Evolutionary conservation across 2,888 invertebrate genomes (phyloP).

Genomic region (Sminthurinus aureus): DNA sequence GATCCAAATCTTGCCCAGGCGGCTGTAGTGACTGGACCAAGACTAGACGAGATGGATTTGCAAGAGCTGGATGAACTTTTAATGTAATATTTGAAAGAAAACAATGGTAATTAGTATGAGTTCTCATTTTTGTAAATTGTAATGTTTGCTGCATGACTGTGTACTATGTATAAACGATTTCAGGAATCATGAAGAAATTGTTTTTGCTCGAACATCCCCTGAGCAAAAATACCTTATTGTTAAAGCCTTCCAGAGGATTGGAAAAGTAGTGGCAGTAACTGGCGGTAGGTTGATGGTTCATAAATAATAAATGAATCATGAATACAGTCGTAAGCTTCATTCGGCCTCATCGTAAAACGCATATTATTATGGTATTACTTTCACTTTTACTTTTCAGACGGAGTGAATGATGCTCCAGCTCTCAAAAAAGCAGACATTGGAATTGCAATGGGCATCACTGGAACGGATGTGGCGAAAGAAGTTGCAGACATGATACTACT

Average conservation of each 20-base stretch:
- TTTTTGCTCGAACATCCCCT: conserved; percentile 67
- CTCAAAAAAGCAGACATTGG: conserved; percentile 67
- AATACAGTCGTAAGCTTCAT: no score
- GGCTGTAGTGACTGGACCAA: conserved; percentile 62
- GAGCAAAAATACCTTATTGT: conserved; percentile 70
- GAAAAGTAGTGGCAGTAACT: conserved; percentile 77
- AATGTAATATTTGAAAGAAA: conserved; percentile 9
- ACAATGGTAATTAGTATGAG: background rate
- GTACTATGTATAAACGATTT: background rate
- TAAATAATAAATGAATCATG: background rate
- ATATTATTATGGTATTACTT: no score
- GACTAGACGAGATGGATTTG: conserved; percentile 62
- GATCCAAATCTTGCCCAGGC: conserved; percentile 62
- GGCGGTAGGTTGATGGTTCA: background rate
- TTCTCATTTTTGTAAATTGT: background rate
- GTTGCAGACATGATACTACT: conserved; percentile 88
- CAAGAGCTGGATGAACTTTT: conserved; percentile 61
- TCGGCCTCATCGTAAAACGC: no score
- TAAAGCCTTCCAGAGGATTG: conserved; percentile 80
- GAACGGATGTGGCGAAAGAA: conserved; percentile 81
- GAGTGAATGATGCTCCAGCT: conserved; percentile 86
- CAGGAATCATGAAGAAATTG: conserved; percentile 64
- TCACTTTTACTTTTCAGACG: conserved; percentile 67
- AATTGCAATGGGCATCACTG: conserved; percentile 72
- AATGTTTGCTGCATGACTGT: no score